Evolutionary conservation across 2,888 invertebrate species (phyloP), one percentile per base, ranked within the genome.

Genomic region (Allacma fusca): DNA sequence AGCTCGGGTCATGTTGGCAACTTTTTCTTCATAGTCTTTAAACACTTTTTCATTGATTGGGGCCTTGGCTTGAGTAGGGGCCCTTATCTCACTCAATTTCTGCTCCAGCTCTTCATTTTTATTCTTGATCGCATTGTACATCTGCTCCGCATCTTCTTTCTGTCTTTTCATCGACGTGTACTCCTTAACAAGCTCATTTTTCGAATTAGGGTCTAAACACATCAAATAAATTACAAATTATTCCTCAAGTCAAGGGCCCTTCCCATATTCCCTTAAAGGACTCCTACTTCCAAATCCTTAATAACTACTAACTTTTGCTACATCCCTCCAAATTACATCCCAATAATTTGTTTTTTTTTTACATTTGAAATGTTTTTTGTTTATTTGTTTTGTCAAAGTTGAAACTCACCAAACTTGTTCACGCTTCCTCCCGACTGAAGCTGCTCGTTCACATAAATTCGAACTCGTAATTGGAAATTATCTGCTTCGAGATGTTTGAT

Each of bases 401-500:
- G 2, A 50, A 50, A 50, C 76, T 57, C 23, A 76, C 76, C 76
- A 71, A 77, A 77, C 26, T 62, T 71, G 19, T 16, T 71, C 12
- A 34, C 4, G 28, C 29, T 79, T 79, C 0, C 78, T 26, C 81
- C 83, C 75, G 57, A 62, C 59, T 81, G 34, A 26, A 29, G 78
- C 50, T 81, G 81, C 69, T 83, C 82, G 24, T 75, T 76, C 43
- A 82, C 74, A 67, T 82, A 83, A 34, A 83, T 81, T 19, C 83
- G 73, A 21, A 82, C 78, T 29, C 79, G 70, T 19, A 83, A 59
- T 59, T 83, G 82, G 73, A 82, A 83, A 70, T 82, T 83, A 43
- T 83, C 83, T 44, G 78, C 76, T 64, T 82, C 79, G 0, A 83
- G 74, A 21, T 80, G 75, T 50, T 83, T 83, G 65, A 83, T 83